Base-by-base conservation (phyloP, 2,888 invertebrate species). In the Drosophila acutilabella region DNA sequence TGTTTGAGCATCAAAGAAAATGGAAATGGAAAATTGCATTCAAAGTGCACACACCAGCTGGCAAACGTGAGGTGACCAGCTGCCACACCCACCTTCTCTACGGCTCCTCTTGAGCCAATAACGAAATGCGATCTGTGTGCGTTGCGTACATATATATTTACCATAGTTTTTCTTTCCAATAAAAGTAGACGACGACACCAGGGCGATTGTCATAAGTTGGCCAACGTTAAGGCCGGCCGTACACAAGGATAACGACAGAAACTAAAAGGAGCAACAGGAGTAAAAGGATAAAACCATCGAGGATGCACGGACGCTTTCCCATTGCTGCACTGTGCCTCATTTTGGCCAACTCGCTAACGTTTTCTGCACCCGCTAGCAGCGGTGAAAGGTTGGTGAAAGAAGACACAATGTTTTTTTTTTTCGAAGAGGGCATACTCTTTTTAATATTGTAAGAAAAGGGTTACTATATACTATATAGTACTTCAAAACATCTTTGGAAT, bases 301-400 rank as follows among this genome's bases (percentile, higher is more conserved):
- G 42, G 42, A 74, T 74, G 74, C 38, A 58, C 45, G 42, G 18
- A 8, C 45, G 14, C 48, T 41, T 45, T 18, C 58, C 71, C n/a
- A 38, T 69, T 56, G 64, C 51, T 53, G 50, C 53, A 18, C 26
- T 78, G 52, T 67, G 74, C 66, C 66, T 65, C 54, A 58, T 84
- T 58, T 64, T 51, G 74, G 60, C 52, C 68, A 58, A 51, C 48
- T 50, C 79, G 10, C 20, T 42, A 47, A 26, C 60, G 59, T 44
- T 60, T 14, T 26, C 45, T 11, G 61, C 66, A 11, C 51, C 66
- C n/a, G 89, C 88, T 2, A 80, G 75, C 62, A 89, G 87, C 6
- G 79, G 81, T n/a, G 90, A 91, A 76, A 82, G 91, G 90, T 91
- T 71, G 81, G 85, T 8, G 13, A 40, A 14, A 14, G n/a, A 7